Evolutionary conservation across 2,113 vertebrate species (phyloP), one percentile per base, ranked within the genome.

Genomic region (Noturus placidus): DNA sequence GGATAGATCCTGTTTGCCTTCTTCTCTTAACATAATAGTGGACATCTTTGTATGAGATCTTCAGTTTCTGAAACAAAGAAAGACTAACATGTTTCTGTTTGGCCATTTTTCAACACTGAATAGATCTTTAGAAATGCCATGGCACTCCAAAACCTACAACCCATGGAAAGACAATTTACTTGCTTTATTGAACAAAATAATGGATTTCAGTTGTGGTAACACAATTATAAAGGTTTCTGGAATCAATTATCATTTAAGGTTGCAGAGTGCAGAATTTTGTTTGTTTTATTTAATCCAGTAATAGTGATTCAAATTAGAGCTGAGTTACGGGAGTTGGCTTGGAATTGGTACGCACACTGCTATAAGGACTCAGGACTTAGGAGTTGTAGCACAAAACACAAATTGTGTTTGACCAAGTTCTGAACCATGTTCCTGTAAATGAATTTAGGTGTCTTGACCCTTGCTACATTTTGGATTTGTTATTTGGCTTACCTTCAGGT

Each of bases 71-170:
- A 72, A 72, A 38, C 22, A 13, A 46, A 76, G 42, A 42, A 42
- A 42, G 35, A 27, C 38, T 8, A 25, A 13, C 14, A 25, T 25
- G 72, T 27, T 46, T 50, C 72, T 76, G 72, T 14, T 38, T 76
- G 22, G 42, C 42, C n/a, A 25, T 27, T 76, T 76, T 76, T 46
- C 30, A 76, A 76, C 4, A 11, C 22, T 27, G 72, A 76, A 46
- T 76, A 46, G 72, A 76, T 76, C 72, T 76, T 50, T 46, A 25
- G 38, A 46, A 76, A 76, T 76, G 72, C 72, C n/a, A 27, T 38
- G 38, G 38, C 14, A 46, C 38, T 42, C 38, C 72, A 76, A 76
- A 76, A 10, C 9, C 14, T 76, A 46, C 38, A 46, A 76, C 72
- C 38, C 72, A 76, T 46, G 38, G 15, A 46, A 76, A 76, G 22